phyloP scores from a whole-genome alignment of 2,888 invertebrate genomes.

The Artemia sinica region DNA sequence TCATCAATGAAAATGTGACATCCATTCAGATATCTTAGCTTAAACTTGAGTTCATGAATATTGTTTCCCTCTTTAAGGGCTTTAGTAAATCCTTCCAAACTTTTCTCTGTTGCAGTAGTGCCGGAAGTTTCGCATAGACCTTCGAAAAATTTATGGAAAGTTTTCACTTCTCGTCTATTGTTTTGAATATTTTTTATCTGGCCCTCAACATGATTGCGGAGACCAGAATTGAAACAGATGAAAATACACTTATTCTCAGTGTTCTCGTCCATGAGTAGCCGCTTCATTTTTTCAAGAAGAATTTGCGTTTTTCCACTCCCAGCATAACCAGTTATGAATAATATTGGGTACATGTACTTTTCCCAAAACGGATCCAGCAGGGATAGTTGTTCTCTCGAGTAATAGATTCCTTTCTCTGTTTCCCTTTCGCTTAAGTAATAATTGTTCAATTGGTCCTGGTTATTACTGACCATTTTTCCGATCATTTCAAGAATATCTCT shows the following conservation, averaged over 20 bases:
- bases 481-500: too few relatives aligned
- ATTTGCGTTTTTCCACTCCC: not conserved
- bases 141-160: too few relatives aligned
- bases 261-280: not conserved
- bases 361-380: conserved; percentile 1
- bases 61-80: too few relatives aligned
- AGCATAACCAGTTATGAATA: conserved; percentile 5
- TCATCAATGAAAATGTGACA: not conserved
- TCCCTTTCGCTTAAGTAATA: too few relatives aligned
- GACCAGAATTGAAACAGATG: not conserved
- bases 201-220: not conserved
- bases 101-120: too few relatives aligned
- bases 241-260: not conserved
- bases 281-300: not conserved
- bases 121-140: too few relatives aligned
- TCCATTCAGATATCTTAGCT: not conserved
- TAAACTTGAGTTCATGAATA: not conserved
- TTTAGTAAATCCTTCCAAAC: too few relatives aligned
- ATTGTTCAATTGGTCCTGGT: too few relatives aligned
- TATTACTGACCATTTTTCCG: too few relatives aligned
- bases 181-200: not conserved
- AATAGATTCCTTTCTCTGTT: not conserved
- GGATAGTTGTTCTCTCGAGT: not conserved
- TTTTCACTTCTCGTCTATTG: not conserved
- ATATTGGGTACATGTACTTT: not conserved